Base-by-base conservation (phyloP, 2,113 vertebrate species). In the Petrocephalus microphthalmus region DNA sequence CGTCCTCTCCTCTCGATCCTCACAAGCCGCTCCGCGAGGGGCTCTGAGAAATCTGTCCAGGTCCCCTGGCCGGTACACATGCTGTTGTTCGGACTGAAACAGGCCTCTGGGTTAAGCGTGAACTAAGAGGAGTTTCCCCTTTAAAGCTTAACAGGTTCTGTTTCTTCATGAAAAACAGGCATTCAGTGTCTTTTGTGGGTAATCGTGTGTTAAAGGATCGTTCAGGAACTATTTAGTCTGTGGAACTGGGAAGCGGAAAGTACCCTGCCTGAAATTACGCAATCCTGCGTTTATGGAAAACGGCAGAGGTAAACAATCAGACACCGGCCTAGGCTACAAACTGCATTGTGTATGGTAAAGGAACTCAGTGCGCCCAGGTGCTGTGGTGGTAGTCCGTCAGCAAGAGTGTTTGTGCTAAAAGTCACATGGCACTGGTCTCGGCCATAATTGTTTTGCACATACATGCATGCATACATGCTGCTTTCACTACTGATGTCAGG, bases 231-330 rank as follows among this genome's bases (percentile, higher is more conserved):
- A 25, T 57, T 88, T 83, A 71, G 19, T 82, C 53, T 57, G 29
- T 85, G 81, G 25, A 85, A 85, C 37, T 33, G 81, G 17, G 45
- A 51, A 88, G 45, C 8, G 64, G 54, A 49, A 42, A 88, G 83
- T 64, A 17, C 81, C 57, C 54, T 37, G 81, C 13, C 49, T 47
- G 17, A 51, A 84, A 42, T 84, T 89, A 25, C 60, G 47, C 57
- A 85, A 86, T 86, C 29, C 22, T 60, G 64, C 7, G 33, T 85
- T 86, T 86, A 25, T 86, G 56, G 52, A 74, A 89, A 51, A 6
- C 25, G 49, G 19, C 67, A 20, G 33, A 57, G 54, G 67, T 57
- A 85, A 89, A 89, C 83, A 89, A 42, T 56, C 29, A 42, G 33
- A 29, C 56, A 54, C 47, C 37, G 42, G 57, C 49, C 22, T 5